Percentiles rank a stretch among this genome's conserved stretches.
phyloP scores from a whole-genome alignment of 1,140 invertebrate species.

The Drosophila serrata region DNA sequence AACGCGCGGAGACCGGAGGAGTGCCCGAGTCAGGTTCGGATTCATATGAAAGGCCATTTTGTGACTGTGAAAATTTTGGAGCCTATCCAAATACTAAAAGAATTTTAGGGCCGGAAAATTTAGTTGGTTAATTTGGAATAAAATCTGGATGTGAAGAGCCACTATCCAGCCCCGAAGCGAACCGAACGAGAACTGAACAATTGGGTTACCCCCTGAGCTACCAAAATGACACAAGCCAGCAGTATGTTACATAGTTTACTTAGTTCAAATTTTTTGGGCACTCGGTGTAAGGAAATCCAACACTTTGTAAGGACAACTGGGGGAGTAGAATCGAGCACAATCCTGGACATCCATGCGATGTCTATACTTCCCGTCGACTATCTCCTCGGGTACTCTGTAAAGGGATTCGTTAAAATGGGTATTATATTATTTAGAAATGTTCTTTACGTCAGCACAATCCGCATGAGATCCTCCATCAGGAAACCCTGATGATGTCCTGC shows the following conservation, averaged over 20 bases:
- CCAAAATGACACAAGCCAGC: background rate
- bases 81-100: background rate
- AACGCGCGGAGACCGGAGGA: background rate
- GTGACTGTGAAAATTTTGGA: background rate
- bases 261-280: background rate
- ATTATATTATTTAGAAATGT: background rate
- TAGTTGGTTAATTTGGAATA: conserved; percentile 25
- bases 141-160: background rate
- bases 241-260: conserved; percentile 32
- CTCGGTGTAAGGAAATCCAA: conserved; percentile 56
- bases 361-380: conserved; percentile 49
- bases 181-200: conserved; percentile 8
- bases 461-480: conserved; percentile 64
- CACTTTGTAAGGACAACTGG: conserved; percentile 57
- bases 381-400: conserved; percentile 53
- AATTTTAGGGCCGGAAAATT: background rate
- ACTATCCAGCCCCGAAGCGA: conserved; percentile 3
- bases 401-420: background rate
- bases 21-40: background rate
- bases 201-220: background rate
- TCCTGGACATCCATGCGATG: conserved; percentile 27
- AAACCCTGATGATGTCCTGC: conserved; percentile 18
- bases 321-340: conserved; percentile 49
- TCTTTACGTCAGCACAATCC: conserved; percentile 57
- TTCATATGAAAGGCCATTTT: conserved; percentile 3